phyloP scores from a whole-genome alignment of 2,888 invertebrate genomes.

The Cataglyphis rosenhaueri region DNA sequence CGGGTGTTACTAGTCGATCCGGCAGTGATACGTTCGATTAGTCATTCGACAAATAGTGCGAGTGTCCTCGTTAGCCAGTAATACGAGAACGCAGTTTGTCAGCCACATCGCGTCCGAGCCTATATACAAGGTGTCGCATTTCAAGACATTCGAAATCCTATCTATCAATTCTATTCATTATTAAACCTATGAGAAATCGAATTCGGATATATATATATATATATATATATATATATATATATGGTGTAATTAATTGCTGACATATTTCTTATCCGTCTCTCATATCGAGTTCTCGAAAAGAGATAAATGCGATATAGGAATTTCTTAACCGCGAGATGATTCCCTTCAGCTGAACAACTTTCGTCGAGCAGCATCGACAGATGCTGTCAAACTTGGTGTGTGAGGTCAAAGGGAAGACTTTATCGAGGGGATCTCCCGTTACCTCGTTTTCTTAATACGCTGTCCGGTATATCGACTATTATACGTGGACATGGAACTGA shows the following conservation, averaged over 20 bases:
- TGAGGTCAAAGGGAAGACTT: constrained; percentile 17
- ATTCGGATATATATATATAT: background rate
- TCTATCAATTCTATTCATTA: background rate
- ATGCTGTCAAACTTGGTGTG: constrained; percentile 29
- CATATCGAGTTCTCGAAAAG: background rate
- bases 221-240: background rate
- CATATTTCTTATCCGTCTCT: background rate
- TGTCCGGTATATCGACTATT: constrained; percentile 4
- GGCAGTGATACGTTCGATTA: background rate
- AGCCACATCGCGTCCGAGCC: background rate
- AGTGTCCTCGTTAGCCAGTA: constrained; percentile 8
- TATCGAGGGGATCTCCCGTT: constrained; percentile 1
- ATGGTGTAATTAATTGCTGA: background rate
- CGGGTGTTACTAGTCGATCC: background rate
- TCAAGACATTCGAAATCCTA: background rate
- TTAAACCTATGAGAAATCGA: background rate
- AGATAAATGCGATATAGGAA: constrained; percentile 1
- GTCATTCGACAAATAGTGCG: background rate
- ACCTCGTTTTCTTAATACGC: background rate
- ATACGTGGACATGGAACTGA: background rate
- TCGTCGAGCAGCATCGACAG: background rate
- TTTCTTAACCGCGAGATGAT: constrained; percentile 22
- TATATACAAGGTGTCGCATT: background rate
- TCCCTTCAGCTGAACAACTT: constrained; percentile 10
- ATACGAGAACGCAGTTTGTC: constrained; percentile 17